A percentile compares a stretch with the other conserved stretches of the same genome.
Evolutionary conservation across 1,140 invertebrate genomes (phyloP).

Genomic region (Drosophila ogumai): DNA sequence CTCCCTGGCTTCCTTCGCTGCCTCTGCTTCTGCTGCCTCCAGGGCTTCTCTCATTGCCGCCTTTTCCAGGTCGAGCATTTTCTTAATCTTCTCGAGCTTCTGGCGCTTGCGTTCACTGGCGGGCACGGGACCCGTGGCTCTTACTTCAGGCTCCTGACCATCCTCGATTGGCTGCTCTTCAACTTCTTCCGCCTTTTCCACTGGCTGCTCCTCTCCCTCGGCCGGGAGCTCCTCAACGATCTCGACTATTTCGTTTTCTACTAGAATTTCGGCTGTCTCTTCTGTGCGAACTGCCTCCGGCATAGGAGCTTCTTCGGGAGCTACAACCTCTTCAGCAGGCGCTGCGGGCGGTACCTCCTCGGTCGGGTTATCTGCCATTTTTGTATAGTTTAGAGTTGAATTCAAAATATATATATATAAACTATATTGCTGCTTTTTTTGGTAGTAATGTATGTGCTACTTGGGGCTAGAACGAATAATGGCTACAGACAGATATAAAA

Average conservation of each 20-base stretch:
- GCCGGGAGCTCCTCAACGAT: neutral
- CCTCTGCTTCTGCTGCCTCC: neutral
- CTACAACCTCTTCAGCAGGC: neutral
- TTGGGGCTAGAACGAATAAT: conserved; percentile 4
- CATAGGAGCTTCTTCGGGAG: neutral
- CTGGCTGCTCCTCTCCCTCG: neutral
- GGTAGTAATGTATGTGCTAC: conserved; percentile 8
- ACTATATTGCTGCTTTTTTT: neutral
- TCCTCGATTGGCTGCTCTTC: neutral
- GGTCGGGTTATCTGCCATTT: conserved; percentile 16
- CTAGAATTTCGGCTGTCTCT: neutral
- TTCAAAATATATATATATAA: conserved; percentile 5
- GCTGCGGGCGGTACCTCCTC: conserved; percentile 8
- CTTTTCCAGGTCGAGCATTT: conserved; percentile 5
- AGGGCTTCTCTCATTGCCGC: neutral
- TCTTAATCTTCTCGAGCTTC: conserved; percentile 20
- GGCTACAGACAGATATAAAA: neutral
- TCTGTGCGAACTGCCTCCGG: neutral
- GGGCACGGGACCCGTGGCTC: neutral
- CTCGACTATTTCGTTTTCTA: neutral
- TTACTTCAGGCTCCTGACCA: neutral
- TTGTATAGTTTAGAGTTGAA: neutral
- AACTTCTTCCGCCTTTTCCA: neutral
- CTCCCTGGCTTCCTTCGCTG: neutral
- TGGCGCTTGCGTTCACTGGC: conserved; percentile 14